Conservation (phyloP, 2,113 vertebrate species). For the Peucedramus taeniatus region DNA sequence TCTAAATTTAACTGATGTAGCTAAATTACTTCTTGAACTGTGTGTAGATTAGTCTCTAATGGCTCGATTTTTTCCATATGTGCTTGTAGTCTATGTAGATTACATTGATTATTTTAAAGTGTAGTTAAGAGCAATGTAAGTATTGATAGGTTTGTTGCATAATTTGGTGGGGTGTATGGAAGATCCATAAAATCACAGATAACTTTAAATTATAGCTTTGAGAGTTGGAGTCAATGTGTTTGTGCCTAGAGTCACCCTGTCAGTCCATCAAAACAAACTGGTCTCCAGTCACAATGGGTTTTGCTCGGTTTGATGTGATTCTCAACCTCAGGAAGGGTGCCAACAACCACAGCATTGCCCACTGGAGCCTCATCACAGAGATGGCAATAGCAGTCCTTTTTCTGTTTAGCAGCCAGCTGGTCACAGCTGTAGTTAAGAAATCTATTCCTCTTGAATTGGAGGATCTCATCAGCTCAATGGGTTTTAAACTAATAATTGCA, state of each 20-base stretch:
- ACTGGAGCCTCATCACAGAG: neutral
- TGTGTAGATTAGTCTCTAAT: neutral
- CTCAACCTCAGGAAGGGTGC: neutral
- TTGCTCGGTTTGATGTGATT: neutral
- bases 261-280: neutral
- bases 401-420: neutral
- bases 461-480: neutral
- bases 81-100: neutral
- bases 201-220: neutral
- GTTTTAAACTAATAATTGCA: neutral
- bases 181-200: neutral
- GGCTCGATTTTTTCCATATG: neutral
- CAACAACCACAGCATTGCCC: neutral
- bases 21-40: constrained; percentile 27
- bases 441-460: neutral
- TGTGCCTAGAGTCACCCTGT: neutral
- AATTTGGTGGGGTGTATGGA: neutral
- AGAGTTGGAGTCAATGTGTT: neutral
- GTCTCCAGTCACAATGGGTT: neutral
- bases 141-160: neutral
- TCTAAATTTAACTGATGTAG: constrained; percentile 41
- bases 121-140: neutral
- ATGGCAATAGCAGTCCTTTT: neutral
- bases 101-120: neutral
- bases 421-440: neutral